These are phyloP conservation scores for Botia kubotai DNA, from an alignment of 2,797 vertebrate genomes.

Conservation along the genomic window DNA sequence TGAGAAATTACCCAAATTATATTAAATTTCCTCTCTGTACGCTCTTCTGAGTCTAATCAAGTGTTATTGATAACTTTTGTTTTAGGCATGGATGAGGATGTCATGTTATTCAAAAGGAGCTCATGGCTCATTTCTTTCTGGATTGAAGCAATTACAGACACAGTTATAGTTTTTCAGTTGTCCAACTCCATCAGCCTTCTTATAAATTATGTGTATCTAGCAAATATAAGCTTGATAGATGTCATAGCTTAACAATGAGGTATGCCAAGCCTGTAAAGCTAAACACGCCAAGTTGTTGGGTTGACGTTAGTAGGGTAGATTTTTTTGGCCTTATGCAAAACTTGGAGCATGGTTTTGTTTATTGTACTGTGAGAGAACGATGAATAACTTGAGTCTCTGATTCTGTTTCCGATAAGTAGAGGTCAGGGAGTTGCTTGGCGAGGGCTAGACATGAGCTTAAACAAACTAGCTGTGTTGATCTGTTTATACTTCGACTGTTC, in stretches of 20 bases:
- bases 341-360: slow-evolving; percentile 56
- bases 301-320: slow-evolving; percentile 38
- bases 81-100: not conserved
- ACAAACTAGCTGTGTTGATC: slow-evolving; percentile 32
- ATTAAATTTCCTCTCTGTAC: not conserved
- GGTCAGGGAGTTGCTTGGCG: slow-evolving; percentile 50
- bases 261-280: slow-evolving; percentile 4
- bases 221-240: slow-evolving; percentile 23
- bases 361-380: slow-evolving; percentile 59
- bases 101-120: not conserved
- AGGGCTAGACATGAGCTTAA: slow-evolving; percentile 40
- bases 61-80: slow-evolving; percentile 5
- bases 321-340: slow-evolving; percentile 44
- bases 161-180: not conserved
- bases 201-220: not conserved
- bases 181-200: not conserved
- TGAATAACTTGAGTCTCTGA: slow-evolving; percentile 59
- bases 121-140: slow-evolving; percentile 10
- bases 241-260: not conserved
- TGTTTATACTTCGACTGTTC: slow-evolving; percentile 20
- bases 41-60: not conserved
- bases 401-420: slow-evolving; percentile 48
- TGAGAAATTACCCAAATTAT: not conserved
- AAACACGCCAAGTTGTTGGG: slow-evolving; percentile 28
- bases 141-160: not conserved